Evolutionary conservation across 2,113 vertebrate genomes (phyloP), one percentile per base, ranked within the genome.

Genomic region (Colinus virginianus): DNA sequence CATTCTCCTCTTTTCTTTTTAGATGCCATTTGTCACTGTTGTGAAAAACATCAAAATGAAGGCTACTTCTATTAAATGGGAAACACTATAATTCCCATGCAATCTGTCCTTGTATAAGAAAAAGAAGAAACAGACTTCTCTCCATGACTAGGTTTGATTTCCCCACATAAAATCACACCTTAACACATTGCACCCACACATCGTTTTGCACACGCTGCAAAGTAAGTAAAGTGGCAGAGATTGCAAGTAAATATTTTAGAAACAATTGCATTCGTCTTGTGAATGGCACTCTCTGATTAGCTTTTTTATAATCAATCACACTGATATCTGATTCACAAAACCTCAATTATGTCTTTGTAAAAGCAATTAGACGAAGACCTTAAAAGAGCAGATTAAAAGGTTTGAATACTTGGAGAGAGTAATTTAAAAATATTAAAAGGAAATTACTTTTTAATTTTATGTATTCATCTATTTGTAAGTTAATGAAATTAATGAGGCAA

Each of bases 401-500:
- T 95, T 97, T 97, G 95, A 96, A 88, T 86, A 87, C 71, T 96
- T 75, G 90, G 88, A 93, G 81, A 88, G 96, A 95, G 89, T 86
- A 88, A 96, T 95, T 96, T 87, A 90, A 95, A 95, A 96, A 87
- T 96, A 96, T 97, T 98, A 97, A 97, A 95, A 96, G 87, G 95
- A 97, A 97, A 97, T 96, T 84, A 84, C 89, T 96, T 97, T 97
- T 98, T 97, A 97, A 97, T 98, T 97, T 95, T 94, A 95, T 97
- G 95, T 97, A 97, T 96, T 97, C 94, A 97, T 97, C 95, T 97
- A 82, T 97, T 97, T 97, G 94, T 90, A 98, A 97, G 95, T 96
- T 97, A 98, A 98, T 98, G 95, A 97, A 98, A 98, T 97, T 98
- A 98, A 98, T 97, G 97, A 98, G 96, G 95, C 94, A 97, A 96